These are phyloP conservation scores for Trachemys scripta DNA, from an alignment of 2,113 vertebrate species.

Conservation along the genomic window DNA sequence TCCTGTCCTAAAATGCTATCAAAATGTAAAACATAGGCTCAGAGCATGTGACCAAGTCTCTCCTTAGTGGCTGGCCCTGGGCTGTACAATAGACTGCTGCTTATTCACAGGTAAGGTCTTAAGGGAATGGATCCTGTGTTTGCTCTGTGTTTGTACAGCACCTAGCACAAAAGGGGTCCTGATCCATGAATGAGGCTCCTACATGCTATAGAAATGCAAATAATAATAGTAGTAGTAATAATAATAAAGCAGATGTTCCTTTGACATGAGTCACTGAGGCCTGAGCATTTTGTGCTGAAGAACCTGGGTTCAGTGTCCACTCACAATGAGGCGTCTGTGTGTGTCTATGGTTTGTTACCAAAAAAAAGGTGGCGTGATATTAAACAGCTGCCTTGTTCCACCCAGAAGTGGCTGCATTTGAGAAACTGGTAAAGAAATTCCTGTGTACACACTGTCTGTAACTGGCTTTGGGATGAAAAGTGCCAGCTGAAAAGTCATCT, in stretches of 20 bases:
- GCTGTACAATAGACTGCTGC: not conserved
- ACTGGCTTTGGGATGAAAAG: not conserved
- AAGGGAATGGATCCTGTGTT: not conserved
- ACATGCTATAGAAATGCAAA: not conserved
- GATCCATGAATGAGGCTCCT: not conserved
- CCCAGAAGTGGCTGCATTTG: fast-evolving
- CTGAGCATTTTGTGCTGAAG: not conserved
- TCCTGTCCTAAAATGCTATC: not conserved
- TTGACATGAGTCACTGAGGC: not conserved
- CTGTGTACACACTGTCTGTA: no score
- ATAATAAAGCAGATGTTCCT: not conserved
- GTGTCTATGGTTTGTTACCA: not conserved
- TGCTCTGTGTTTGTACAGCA: not conserved
- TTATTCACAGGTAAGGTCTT: not conserved
- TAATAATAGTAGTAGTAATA: not conserved
- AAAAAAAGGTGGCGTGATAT: not conserved
- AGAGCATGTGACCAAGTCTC: not conserved
- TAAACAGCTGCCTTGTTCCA: not conserved
- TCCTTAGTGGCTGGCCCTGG: not conserved
- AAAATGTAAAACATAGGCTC: not conserved
- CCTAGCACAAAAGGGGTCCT: not conserved
- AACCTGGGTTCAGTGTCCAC: not conserved
- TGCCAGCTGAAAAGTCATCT: not conserved
- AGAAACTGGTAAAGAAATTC: not conserved
- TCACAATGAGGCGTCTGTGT: not conserved